A percentile compares a stretch with the other conserved stretches of the same genome.
These are phyloP conservation scores for Thaumetopoea pityocampa DNA, from an alignment of 1,140 invertebrate species.

Conservation along the genomic window DNA sequence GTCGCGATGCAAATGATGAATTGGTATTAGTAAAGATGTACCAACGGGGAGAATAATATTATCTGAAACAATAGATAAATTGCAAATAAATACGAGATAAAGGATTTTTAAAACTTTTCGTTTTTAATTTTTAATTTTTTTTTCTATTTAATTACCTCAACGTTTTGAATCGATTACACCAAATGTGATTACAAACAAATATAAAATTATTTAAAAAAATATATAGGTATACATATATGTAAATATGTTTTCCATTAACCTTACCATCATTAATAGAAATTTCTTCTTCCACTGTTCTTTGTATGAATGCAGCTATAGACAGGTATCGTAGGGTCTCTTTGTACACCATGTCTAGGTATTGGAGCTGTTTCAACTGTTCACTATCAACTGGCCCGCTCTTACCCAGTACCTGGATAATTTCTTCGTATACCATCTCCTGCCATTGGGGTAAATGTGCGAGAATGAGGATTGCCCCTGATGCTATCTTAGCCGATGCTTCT, in stretches of 20 bases:
- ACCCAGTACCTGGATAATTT: constrained; percentile 42
- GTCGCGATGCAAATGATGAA: constrained; percentile 78
- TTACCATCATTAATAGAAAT: constrained; percentile 42
- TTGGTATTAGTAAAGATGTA: constrained; percentile 57
- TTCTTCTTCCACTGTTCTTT: constrained; percentile 50
- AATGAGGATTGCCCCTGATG: constrained; percentile 38
- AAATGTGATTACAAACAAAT: too few species aligned
- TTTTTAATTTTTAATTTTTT: too few species aligned
- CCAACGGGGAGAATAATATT: constrained; percentile 54
- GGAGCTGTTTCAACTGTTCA: constrained; percentile 40
- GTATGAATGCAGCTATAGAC: constrained; percentile 47
- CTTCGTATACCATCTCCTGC: constrained; percentile 52
- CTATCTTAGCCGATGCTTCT: constrained; percentile 54
- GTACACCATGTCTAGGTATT: constrained; percentile 51
- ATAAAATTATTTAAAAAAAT: too few species aligned
- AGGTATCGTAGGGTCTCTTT: constrained; percentile 45
- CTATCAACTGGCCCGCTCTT: constrained; percentile 27
- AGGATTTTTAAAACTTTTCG: too few species aligned
- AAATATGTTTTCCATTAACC: background rate
- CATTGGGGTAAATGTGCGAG: constrained; percentile 40
- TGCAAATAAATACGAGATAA: too few species aligned
- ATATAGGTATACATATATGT: background rate
- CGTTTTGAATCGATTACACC: too few species aligned
- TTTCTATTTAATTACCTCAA: too few species aligned
- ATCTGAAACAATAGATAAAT: constrained; percentile 33